Evolutionary conservation across 2,113 vertebrate species (phyloP).

Genomic region (Dromaius novaehollandiae): DNA sequence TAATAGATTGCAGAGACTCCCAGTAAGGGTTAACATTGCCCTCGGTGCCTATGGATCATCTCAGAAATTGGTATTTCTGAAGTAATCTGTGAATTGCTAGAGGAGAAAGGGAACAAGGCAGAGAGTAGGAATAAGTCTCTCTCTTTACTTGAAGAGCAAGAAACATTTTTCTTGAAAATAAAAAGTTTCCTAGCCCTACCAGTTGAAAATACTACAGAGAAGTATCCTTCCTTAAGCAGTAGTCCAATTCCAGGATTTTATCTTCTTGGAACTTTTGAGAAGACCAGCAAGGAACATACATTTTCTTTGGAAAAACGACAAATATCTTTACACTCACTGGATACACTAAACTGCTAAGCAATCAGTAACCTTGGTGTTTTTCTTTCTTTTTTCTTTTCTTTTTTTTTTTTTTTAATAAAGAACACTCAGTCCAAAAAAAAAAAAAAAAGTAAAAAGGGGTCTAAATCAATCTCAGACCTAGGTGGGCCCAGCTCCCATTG

Average conservation of each 20-base stretch:
- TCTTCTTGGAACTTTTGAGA: neutral
- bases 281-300: neutral
- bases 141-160: neutral
- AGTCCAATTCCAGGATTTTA: neutral
- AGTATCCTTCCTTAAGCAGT: neutral
- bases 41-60: neutral
- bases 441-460: neutral
- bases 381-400: too few relatives aligned
- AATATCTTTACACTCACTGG: neutral
- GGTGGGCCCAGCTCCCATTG: neutral
- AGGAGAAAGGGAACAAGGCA: neutral
- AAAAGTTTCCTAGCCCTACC: neutral
- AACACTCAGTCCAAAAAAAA: neutral
- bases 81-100: neutral
- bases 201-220: neutral
- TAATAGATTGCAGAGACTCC: neutral
- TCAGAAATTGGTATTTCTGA: neutral
- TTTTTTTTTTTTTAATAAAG: neutral
- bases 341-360: neutral
- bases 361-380: neutral
- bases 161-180: neutral
- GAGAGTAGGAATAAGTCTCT: neutral
- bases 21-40: too few relatives aligned
- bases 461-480: neutral
- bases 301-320: neutral